Evolutionary conservation across 2,888 invertebrate species (phyloP), one percentile per base, ranked within the genome.

Genomic region (Hyposoter didymator): DNA sequence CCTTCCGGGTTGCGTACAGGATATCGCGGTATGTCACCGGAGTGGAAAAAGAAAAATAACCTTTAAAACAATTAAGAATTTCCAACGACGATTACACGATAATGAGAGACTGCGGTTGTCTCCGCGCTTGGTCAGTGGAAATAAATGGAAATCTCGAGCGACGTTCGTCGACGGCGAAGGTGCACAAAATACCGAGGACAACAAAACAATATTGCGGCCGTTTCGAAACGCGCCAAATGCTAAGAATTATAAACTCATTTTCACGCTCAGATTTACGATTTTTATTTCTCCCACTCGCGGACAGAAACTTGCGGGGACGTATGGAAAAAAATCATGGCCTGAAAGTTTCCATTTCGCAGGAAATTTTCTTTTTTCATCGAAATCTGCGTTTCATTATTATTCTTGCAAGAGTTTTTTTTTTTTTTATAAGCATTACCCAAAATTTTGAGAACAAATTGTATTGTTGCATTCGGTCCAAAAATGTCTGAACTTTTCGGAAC

Each of bases 1-100:
- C 35, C 69, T 78, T 78, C 78, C 78, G 78, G 69, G 67, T 32
- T 69, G 55, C 45, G 39, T 14, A 64, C 59, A 55, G 52, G 66
- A 66, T 67, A 55, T 67, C 52, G 64, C 76, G 76, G 35, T 78
- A 67, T 1, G 5, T 10, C 8, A 39, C 59, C 39, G 43, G 43
- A 35, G 59, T 39, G 39, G 45, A 22, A 59, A 59, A 43, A 45
- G 47, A n/a, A 72, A 47, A 35, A 59, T 59, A 59, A 59, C 22
- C 66, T 22, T 52, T 43, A n/a, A 66, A 66, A 69, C 69, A 19
- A 39, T 39, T 39, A 32, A 55, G 17, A 78, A 78, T 59, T 62
- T n/a, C 45, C 43, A 73, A 59, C 43, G 17, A 43, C 45, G 59
- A 73, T 73, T 59, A 43, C 28, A 59, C 73, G 73, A 73, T 73